Evolutionary conservation across 2,113 vertebrate genomes (phyloP).

Genomic region (Eolophus roseicapilla): DNA sequence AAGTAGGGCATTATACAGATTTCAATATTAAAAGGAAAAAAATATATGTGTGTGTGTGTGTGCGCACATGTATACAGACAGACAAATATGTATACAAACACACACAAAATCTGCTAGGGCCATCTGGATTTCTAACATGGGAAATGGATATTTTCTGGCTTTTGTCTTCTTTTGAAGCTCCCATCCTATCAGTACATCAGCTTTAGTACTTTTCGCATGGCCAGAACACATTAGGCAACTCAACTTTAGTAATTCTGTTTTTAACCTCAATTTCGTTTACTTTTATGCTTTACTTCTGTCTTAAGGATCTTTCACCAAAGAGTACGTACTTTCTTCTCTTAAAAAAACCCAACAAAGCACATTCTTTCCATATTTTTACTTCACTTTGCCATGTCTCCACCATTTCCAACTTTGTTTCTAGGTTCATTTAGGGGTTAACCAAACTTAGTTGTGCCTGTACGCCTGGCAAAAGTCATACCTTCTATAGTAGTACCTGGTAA

Average conservation of each 20-base stretch:
- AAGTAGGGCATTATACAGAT: not conserved
- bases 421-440: not conserved
- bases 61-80: not conserved
- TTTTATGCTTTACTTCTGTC: not conserved
- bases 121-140: constrained; percentile 23
- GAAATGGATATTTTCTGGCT: constrained; percentile 11
- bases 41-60: not conserved
- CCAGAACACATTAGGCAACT: constrained; percentile 1
- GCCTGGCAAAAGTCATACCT: not conserved
- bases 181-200: not conserved
- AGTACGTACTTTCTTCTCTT: not conserved
- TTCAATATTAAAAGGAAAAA: not conserved
- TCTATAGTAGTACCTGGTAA: not conserved
- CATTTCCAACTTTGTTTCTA: not conserved
- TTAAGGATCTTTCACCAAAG: not conserved
- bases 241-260: not conserved
- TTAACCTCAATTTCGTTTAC: not conserved
- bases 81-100: constrained; percentile 6
- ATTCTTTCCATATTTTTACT: not conserved
- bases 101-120: constrained; percentile 27
- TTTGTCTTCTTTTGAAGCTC: not conserved
- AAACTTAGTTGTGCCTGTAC: not conserved
- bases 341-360: not conserved
- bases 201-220: not conserved
- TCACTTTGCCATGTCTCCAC: not conserved